These are phyloP conservation scores for Pachyuromys duprasi DNA, from an alignment of 2,797 vertebrate species.

Conservation along the genomic window DNA sequence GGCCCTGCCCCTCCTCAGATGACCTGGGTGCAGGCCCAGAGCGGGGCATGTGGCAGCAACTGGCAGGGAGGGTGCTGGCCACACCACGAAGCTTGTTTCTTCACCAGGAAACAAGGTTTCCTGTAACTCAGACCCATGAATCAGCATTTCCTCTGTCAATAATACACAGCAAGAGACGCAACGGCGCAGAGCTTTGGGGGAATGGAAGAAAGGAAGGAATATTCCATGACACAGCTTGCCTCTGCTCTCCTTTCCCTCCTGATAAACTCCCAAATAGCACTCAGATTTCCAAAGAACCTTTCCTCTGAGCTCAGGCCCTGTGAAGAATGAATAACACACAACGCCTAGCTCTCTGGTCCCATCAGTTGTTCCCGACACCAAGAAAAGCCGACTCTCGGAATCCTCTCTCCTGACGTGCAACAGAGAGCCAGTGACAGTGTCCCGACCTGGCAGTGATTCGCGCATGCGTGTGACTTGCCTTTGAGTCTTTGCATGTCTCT, in stretches of 20 bases:
- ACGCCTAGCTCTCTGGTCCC: background rate
- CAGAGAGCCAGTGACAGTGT: background rate
- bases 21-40: constrained; percentile 31
- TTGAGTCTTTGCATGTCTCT: background rate
- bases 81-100: constrained; percentile 77
- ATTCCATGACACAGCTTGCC: constrained; percentile 81
- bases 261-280: constrained; percentile 70
- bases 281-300: constrained; percentile 62
- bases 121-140: constrained; percentile 86
- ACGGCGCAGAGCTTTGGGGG: constrained; percentile 44
- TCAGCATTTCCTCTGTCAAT: constrained; percentile 85
- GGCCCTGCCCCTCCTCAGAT: background rate
- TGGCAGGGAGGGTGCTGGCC: constrained; percentile 66
- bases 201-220: constrained; percentile 81
- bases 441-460: background rate
- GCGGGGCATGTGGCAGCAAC: constrained; percentile 61
- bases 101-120: constrained; percentile 85
- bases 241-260: constrained; percentile 62
- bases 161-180: constrained; percentile 81
- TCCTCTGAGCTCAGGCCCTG: background rate
- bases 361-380: background rate
- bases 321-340: background rate
- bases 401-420: background rate
- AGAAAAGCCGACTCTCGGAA: background rate
- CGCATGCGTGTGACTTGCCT: background rate